These are phyloP conservation scores for Emmelina monodactyla DNA, from an alignment of 2,888 invertebrate species.

Conservation along the genomic window DNA sequence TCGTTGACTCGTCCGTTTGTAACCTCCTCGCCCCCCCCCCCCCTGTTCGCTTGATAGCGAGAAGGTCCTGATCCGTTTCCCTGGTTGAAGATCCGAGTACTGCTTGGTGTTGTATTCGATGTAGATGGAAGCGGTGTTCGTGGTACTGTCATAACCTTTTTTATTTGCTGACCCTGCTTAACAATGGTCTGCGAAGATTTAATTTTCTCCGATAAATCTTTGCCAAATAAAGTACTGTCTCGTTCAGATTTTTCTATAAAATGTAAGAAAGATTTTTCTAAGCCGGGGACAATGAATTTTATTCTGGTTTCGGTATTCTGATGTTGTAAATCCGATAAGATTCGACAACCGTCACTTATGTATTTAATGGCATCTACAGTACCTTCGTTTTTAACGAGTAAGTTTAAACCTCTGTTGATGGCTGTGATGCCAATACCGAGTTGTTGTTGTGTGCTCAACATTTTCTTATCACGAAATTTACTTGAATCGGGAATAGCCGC, in stretches of 20 bases:
- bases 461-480: background rate
- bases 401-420: background rate
- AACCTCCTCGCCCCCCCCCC: too few species aligned
- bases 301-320: slow-evolving; percentile 4
- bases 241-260: slow-evolving; percentile 7
- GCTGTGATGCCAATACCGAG: slow-evolving; percentile 1
- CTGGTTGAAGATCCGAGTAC: too few species aligned
- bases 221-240: slow-evolving; percentile 13
- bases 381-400: background rate
- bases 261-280: slow-evolving; percentile 8
- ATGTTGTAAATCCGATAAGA: slow-evolving; percentile 10
- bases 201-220: slow-evolving; percentile 12
- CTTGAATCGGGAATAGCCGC: background rate
- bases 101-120: background rate
- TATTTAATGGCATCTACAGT: slow-evolving; percentile 2
- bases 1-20: too few species aligned
- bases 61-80: too few species aligned
- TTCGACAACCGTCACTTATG: slow-evolving; percentile 9
- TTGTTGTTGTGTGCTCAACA: background rate
- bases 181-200: slow-evolving; percentile 12
- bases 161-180: slow-evolving; percentile 9
- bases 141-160: background rate
- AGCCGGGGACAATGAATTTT: slow-evolving; percentile 6
- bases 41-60: too few species aligned
- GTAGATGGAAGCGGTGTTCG: background rate